Evolutionary conservation across 2,113 vertebrate species (phyloP), one percentile per base, ranked within the genome.

Genomic region (Sphyrna mokarran): DNA sequence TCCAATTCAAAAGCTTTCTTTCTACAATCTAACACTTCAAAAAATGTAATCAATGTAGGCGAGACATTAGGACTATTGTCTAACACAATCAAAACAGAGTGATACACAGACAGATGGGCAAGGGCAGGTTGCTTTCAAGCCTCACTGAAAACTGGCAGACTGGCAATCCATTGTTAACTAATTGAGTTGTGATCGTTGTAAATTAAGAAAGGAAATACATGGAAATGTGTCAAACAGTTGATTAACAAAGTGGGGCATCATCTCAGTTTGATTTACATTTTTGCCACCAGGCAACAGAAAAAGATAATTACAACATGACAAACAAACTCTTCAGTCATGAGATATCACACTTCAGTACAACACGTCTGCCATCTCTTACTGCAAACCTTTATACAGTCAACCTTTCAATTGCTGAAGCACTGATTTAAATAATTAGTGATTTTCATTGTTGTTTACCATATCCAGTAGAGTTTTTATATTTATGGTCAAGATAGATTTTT

Each of bases 1-100:
- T 93, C 89, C 66, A 93, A 66, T 18, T 93, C 63, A 68, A 93
- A 54, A 63, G 33, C n/a, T 66, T 93, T 37, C 58, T 37, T 93
- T 20, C 61, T 37, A 93, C 61, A 93, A 93, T 37, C 89, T 37
- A 68, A 93, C 89, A 93, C 89, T 90, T 90, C 61, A 37, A 93
- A 93, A 63, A 63, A 68, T 66, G 89, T 93, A 68, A 93, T 93
- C 89, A 68, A 93, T n/a, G 33, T 37, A 93, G 61, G 61, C 61
- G 89, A 93, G 13, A 93, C 16, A 93, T 68, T 22, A 37, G 61
- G 20, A 66, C 89, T 40, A 93, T 93, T 93, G 89, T 93, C 89
- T 93, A 93, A 93, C 89, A 93, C 89, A 68, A 93, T 93, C 89
- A 93, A 93, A 93, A 93, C 63, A 93, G n/a, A 93, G 89, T 93